Base-by-base conservation (phyloP, 1,140 invertebrate species). In the Diorhabda carinulata region DNA sequence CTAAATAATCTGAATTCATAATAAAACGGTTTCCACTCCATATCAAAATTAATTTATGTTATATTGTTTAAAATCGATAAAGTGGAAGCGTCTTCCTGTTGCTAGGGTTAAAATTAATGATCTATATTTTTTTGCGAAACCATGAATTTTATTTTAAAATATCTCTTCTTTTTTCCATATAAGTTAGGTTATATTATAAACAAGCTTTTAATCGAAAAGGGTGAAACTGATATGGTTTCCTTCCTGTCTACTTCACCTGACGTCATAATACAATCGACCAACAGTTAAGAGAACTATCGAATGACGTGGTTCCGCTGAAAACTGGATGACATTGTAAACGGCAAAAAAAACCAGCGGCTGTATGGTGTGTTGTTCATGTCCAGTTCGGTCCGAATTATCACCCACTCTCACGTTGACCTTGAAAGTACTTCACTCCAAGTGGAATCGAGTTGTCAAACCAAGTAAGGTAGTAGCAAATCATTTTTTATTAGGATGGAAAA, bases 401-500 rank as follows among this genome's bases (percentile, higher is more conserved):
- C 73, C 73, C 70, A 73, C 72, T 64, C 58, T 61, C 8, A 59
- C 62, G 41, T 44, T 74, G 73, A 68, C 71, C 71, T 73, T 73
- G 66, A 68, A 68, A 57, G 67, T 69, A 67, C 61, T 71, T 72
- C 66, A 69, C 59, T 72, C 44, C 67, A 61, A 66, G 58, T 43
- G 45, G 59, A 66, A 60, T 62, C 69, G 61, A 71, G 71, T 72
- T 74, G 71, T 73, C 71, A 74, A 69, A 69, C 71, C 73, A 65
- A 73, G 65, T 74, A 72, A 58, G 71, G 71, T 69, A 45, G 69
- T 71, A 63, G 73, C 71, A 71, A 74, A 73, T 74, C 73, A 74
- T 69, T 72, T 74, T 52, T 52, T 8, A 52, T 52, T n/a, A n/a
- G 47, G 47, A 52, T 52, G n/a, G n/a, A 6, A 8, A 3, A 8